Conservation (phyloP, 2,888 invertebrate species). For the Anthrax anthrax region DNA sequence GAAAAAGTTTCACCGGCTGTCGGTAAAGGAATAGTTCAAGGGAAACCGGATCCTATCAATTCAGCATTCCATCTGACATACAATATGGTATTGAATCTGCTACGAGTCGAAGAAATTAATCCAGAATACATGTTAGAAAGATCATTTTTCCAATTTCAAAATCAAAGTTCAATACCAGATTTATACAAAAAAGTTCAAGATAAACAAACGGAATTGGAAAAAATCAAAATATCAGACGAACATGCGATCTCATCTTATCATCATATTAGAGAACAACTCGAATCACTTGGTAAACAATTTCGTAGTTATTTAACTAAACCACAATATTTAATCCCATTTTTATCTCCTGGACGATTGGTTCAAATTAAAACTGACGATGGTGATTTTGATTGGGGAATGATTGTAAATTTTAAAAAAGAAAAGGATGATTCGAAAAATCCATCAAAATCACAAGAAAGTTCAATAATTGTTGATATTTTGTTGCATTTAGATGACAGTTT, state of each 20-base stretch:
- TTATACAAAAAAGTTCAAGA: constrained; percentile 62
- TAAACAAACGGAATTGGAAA: constrained; percentile 49
- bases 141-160: constrained; percentile 98
- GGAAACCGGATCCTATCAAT: constrained; percentile 91
- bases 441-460: constrained; percentile 32
- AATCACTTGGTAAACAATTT: constrained; percentile 58
- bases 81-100: constrained; percentile 94
- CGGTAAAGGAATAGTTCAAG: constrained; percentile 68
- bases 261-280: constrained; percentile 67
- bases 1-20: constrained; percentile 77
- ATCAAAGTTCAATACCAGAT: constrained; percentile 86
- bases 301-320: constrained; percentile 68
- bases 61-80: constrained; percentile 98
- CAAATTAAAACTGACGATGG: constrained; percentile 75
- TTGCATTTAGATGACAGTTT: constrained; percentile 60
- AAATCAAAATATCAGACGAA: constrained; percentile 56
- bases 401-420: constrained; percentile 81
- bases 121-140: constrained; percentile 98
- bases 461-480: constrained; percentile 65
- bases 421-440: constrained; percentile 36
- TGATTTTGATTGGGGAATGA: constrained; percentile 94
- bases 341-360: constrained; percentile 86
- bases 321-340: constrained; percentile 78
- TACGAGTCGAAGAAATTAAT: constrained; percentile 97
- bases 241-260: constrained; percentile 68